A percentile compares a stretch with the other conserved stretches of the same genome.
Evolutionary conservation across 1,140 invertebrate genomes (phyloP).

Genomic region (Meloidogyne exigua): DNA sequence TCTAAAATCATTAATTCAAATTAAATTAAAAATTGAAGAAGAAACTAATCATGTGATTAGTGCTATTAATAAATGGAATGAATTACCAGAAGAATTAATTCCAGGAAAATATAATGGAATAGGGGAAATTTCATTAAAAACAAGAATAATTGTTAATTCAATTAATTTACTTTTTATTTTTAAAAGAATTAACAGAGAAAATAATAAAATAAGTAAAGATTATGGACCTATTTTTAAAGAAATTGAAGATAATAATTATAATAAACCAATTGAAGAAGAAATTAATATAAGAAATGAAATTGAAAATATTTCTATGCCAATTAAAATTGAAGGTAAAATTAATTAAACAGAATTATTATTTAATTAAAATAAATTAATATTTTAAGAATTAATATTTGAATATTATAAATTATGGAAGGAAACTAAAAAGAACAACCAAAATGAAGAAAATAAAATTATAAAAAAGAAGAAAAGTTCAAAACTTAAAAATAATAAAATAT

Average conservation of each 20-base stretch:
- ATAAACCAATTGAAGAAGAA: neutral
- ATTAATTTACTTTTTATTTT: neutral
- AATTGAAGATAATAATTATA: neutral
- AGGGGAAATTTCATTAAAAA: neutral
- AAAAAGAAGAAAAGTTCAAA: neutral
- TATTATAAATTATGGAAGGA: neutral
- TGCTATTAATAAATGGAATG: neutral
- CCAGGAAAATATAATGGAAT: neutral
- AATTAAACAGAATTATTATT: too few species aligned
- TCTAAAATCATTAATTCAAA: neutral
- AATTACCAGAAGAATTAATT: conserved; percentile 2
- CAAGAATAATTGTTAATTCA: neutral
- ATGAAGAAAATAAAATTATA: neutral
- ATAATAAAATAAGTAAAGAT: neutral
- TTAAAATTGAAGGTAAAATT: neutral
- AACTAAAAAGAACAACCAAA: neutral
- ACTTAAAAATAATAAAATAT: neutral
- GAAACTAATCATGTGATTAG: neutral
- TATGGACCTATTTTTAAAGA: neutral
- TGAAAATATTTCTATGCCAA: neutral
- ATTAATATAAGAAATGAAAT: neutral
- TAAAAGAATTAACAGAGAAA: neutral
- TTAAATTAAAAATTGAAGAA: neutral
- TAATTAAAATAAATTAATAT: neutral
- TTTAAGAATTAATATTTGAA: neutral